phyloP scores from a whole-genome alignment of 2,113 vertebrate species.

The Heteronetta atricapilla region DNA sequence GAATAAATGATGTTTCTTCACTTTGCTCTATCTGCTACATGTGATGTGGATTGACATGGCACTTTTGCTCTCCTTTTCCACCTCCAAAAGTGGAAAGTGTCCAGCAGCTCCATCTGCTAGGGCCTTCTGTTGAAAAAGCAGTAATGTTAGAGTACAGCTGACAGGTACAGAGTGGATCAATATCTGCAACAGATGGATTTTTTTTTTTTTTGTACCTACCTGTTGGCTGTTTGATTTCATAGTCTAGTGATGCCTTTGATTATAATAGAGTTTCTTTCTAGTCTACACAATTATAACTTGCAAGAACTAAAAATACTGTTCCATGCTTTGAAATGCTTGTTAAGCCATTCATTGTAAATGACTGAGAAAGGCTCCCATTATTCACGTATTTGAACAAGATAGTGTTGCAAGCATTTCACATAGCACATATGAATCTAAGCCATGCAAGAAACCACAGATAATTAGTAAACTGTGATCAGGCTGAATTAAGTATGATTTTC shows the following conservation, averaged over 20 bases:
- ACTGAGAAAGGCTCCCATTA: neutral
- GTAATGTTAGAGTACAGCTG: neutral
- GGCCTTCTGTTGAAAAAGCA: neutral
- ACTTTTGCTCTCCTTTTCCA: neutral
- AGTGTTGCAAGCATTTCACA: neutral
- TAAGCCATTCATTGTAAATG: neutral
- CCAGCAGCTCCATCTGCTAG: neutral
- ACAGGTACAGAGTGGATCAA: neutral
- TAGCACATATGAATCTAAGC: neutral
- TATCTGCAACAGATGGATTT: neutral
- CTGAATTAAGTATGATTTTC: neutral
- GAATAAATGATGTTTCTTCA: fast-evolving
- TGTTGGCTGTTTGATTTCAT: neutral
- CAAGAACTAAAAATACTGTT: neutral
- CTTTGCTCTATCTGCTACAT: neutral
- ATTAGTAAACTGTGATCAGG: neutral
- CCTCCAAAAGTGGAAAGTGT: neutral
- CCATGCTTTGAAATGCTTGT: neutral
- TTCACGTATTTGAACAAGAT: neutral
- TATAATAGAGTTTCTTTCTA: neutral
- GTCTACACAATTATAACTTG: neutral
- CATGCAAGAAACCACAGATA: neutral
- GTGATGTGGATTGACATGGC: neutral
- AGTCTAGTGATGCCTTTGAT: neutral
- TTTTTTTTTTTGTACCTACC: neutral